Conservation (phyloP, 2,113 vertebrate genomes). For the Puffinus mauretanicus region DNA sequence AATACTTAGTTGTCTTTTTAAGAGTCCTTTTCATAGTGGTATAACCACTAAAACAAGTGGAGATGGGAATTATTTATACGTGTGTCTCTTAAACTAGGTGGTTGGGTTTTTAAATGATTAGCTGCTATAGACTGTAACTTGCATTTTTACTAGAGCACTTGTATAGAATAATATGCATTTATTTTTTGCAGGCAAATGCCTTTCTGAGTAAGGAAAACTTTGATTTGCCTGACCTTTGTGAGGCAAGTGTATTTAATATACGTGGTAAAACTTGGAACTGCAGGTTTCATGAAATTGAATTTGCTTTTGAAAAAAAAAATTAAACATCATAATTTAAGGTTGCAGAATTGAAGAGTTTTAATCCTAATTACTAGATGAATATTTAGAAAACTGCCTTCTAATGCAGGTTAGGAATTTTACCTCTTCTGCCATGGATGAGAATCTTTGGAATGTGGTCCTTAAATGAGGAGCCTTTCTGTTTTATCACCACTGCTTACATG, state of each 20-base stretch:
- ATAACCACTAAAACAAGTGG: neutral
- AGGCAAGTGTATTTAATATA: neutral
- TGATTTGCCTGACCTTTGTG: neutral
- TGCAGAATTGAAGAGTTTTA: neutral
- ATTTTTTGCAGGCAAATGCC: neutral
- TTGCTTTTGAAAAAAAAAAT: neutral
- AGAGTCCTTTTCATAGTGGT: neutral
- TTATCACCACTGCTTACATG: neutral
- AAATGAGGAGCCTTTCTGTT: neutral
- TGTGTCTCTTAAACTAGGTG: neutral
- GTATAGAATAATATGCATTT: accelerated
- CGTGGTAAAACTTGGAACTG: neutral
- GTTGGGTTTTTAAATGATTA: neutral
- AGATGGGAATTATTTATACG: neutral
- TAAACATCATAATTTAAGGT: neutral
- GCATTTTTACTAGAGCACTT: neutral
- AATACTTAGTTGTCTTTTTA: neutral
- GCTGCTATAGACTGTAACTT: neutral
- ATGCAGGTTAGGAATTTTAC: neutral
- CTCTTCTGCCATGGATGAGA: neutral
- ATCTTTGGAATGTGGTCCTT: neutral
- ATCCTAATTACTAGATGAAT: neutral
- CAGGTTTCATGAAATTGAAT: neutral
- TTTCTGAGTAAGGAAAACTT: neutral
- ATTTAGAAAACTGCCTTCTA: neutral